These are phyloP conservation scores for Zaprionus ghesquierei DNA, from an alignment of 1,140 invertebrate genomes.

Conservation along the genomic window DNA sequence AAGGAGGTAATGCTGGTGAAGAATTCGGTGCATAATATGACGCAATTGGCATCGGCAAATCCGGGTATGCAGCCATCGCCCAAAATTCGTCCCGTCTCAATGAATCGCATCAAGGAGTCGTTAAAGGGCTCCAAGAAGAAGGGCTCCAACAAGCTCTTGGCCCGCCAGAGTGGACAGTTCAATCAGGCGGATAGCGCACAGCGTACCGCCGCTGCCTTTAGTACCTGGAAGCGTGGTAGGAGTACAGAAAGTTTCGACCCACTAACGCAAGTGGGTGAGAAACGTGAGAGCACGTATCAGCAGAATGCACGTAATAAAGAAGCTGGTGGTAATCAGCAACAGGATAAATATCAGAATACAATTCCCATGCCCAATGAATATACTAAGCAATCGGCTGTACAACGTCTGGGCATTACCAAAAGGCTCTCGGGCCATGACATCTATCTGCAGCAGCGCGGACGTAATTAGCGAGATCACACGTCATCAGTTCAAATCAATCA, in stretches of 20 bases:
- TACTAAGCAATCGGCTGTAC: slow-evolving; percentile 41
- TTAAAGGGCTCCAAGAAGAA: not conserved
- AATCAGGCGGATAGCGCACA: not conserved
- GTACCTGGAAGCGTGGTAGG: not conserved
- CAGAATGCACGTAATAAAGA: not conserved
- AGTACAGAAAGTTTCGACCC: not conserved
- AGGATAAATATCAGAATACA: not conserved
- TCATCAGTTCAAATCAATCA: too few species aligned
- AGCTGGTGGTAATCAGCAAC: not conserved
- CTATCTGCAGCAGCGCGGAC: not conserved
- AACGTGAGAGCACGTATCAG: not conserved
- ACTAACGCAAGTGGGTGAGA: not conserved
- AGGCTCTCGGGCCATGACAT: not conserved
- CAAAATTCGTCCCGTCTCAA: not conserved
- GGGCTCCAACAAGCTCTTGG: not conserved
- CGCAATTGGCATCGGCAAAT: slow-evolving; percentile 2
- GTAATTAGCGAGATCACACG: not conserved
- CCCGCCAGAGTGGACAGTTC: not conserved
- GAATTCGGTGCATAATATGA: slow-evolving; percentile 2
- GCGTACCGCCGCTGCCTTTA: not conserved
- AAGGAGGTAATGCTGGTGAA: not conserved
- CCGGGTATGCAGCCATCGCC: not conserved
- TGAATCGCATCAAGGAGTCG: not conserved
- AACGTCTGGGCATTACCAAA: slow-evolving; percentile 20
- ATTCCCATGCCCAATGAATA: slow-evolving; percentile 28